phyloP scores from a whole-genome alignment of 1,140 invertebrate species.

The Cydia pomonella region DNA sequence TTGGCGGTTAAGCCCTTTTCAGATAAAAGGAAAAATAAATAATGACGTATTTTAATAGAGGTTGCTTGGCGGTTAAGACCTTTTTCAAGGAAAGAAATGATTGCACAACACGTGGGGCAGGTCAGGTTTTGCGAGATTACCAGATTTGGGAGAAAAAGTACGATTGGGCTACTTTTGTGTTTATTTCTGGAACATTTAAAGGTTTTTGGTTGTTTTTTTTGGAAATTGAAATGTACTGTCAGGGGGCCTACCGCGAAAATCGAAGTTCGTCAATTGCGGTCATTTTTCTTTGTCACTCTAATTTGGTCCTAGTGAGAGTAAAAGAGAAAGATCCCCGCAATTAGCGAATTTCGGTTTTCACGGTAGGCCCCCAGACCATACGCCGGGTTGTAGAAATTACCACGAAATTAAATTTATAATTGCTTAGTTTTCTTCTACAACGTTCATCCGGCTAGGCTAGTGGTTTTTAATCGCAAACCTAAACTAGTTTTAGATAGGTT shows the following conservation, averaged over 20 bases:
- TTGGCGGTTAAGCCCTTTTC: not conserved
- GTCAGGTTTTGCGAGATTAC: conserved; percentile 34
- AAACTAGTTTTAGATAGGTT: no score
- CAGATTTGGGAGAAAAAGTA: not conserved
- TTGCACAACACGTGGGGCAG: conserved; percentile 61
- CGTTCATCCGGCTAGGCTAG: not conserved
- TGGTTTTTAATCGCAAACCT: no score
- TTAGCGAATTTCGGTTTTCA: no score
- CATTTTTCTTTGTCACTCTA: no score
- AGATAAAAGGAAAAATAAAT: not conserved
- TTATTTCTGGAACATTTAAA: not conserved
- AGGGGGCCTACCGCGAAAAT: no score
- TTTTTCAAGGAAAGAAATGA: conserved; percentile 40
- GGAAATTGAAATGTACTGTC: not conserved
- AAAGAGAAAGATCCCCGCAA: no score
- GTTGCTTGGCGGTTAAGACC: not conserved
- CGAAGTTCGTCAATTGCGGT: no score
- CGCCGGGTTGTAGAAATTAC: not conserved
- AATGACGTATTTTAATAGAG: not conserved
- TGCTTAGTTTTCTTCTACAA: not conserved
- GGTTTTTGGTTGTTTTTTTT: not conserved
- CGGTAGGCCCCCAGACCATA: no score
- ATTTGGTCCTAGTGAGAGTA: no score
- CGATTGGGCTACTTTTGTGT: conserved; percentile 13
- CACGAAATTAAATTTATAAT: not conserved